Base-by-base conservation (phyloP, 2,888 invertebrate genomes). In the Orthonevra nobilis region DNA sequence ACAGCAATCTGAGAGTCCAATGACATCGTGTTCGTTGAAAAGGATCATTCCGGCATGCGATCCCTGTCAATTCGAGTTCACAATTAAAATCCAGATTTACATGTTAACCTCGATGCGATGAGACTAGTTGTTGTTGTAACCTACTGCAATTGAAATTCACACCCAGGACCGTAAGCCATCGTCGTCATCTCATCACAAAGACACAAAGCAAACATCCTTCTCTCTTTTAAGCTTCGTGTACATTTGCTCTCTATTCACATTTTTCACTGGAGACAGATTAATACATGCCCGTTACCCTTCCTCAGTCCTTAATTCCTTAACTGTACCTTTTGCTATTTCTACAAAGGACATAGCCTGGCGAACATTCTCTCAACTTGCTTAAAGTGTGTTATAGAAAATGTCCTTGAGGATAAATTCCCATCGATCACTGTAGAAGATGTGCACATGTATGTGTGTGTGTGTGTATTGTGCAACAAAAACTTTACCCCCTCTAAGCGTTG, bases 311-410 rank as follows among this genome's bases (percentile, higher is more conserved):
- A 17, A 34, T 15, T 20, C 15, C 3, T 9, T 4, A 3, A 4
- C 34, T 14, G 12, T 9, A 20, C n/a, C n/a, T n/a, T n/a, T n/a
- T n/a, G n/a, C n/a, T n/a, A 26, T 9, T 10, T 23, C 12, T 9
- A 36, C 19, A 17, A 32, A 44, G 34, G 34, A 54, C 54, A 44
- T 60, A 44, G 19, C 17, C n/a, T n/a, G n/a, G n/a, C n/a, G 23
- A 50, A 64, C 30, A 64, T 70, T 36, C 64, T 63, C 63, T 32
- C 42, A 44, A 64, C 70, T 61, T n/a, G n/a, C n/a, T 58, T 69
- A 63, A 63, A 52, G 50, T 15, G 48, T 63, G 63, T 63, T 63
- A 46, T 64, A 58, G 50, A 63, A 54, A 48, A 34, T 23, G 23
- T 3, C 58, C 60, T 54, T 34, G 52, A 36, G 60, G 46, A 64